A percentile compares a stretch with the other conserved stretches of the same genome.
Evolutionary conservation across 35 echinoderm and acorn worm genomes (phyloP).

Genomic region (Chiridota heheva): DNA sequence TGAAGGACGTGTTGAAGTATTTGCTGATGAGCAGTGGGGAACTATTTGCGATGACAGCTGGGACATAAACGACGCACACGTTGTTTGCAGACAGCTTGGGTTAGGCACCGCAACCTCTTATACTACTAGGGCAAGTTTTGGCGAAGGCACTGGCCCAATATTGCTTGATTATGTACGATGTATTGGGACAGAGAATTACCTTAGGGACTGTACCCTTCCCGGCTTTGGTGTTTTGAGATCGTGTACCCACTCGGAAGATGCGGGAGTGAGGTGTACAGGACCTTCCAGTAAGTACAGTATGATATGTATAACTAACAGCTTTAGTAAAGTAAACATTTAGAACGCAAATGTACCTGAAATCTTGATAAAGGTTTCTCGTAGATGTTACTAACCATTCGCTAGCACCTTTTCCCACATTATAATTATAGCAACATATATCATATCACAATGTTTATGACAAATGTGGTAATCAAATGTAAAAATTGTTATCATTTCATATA

Average conservation of each 20-base stretch:
- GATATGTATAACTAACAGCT: neutral
- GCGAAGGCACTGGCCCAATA: neutral
- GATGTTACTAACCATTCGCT: no score
- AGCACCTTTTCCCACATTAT: neutral
- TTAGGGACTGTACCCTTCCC: neutral
- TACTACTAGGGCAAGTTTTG: neutral
- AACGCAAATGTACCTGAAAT: no score
- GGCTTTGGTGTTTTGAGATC: neutral
- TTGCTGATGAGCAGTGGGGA: constrained; percentile 24
- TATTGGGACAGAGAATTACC: neutral
- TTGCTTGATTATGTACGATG: constrained; percentile 1
- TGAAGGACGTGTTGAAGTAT: constrained; percentile 50
- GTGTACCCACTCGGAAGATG: constrained; percentile 16
- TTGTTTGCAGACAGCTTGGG: constrained; percentile 33
- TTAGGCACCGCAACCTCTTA: neutral
- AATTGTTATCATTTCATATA: neutral
- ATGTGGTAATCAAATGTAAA: neutral
- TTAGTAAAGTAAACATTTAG: neutral
- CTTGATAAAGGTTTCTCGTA: no score
- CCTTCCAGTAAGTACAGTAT: neutral
- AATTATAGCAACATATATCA: neutral
- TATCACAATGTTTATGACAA: neutral
- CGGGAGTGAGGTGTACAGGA: constrained; percentile 4
- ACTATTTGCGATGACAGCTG: constrained; percentile 32
- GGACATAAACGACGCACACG: constrained; percentile 21